These are phyloP conservation scores for Muntiacus reevesi DNA, from an alignment of 2,113 vertebrate species.

Conservation along the genomic window DNA sequence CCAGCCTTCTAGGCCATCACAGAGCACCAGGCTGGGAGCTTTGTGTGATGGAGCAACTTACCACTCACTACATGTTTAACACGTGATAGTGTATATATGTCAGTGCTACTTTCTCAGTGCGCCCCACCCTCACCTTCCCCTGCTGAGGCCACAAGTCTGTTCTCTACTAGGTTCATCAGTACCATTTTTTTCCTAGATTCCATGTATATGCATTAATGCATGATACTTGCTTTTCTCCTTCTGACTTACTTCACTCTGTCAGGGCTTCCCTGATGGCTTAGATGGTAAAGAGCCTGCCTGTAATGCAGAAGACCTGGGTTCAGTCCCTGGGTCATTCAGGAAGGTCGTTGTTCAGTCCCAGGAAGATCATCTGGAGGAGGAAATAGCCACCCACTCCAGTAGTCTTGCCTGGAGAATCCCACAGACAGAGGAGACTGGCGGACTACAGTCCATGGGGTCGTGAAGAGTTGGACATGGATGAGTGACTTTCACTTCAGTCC, in stretches of 20 bases:
- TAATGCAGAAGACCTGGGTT: not conserved
- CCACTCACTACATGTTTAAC: not conserved
- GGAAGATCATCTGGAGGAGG: not conserved
- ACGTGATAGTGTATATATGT: not conserved
- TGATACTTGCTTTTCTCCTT: not conserved
- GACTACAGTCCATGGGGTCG: accelerated
- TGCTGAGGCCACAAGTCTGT: not conserved
- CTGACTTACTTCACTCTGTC: not conserved
- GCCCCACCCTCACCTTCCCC: not conserved
- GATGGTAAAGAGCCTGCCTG: not conserved
- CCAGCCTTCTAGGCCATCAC: not conserved
- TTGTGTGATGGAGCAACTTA: not conserved
- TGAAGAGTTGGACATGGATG: not conserved
- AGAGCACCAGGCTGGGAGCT: not conserved
- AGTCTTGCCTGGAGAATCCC: not conserved
- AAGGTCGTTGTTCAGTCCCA: not conserved
- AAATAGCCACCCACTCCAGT: not conserved
- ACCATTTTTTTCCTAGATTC: not conserved
- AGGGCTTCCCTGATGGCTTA: not conserved
- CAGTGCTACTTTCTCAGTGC: not conserved
- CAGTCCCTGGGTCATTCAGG: not conserved
- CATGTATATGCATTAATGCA: not conserved
- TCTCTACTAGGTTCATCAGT: not conserved
- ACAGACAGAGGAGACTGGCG: not conserved
- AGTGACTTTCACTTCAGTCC: not conserved